Base-by-base conservation (phyloP, 2,113 vertebrate species). In the Lycocorax pyrrhopterus region DNA sequence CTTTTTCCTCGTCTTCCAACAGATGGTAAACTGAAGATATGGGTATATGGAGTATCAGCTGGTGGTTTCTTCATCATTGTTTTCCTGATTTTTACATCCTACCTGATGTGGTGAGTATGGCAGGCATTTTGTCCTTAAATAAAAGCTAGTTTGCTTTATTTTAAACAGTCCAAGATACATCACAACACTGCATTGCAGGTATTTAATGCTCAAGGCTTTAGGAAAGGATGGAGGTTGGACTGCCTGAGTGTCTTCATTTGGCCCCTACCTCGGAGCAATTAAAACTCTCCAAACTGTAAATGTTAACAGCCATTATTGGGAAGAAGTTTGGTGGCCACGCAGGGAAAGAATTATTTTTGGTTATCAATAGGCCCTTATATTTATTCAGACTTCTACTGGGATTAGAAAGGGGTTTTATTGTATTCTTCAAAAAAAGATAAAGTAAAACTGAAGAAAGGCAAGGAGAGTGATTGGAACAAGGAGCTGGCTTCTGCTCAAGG, bases 1-100 rank as follows among this genome's bases (percentile, higher is more conserved):
- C 35, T 67, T 92, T 60, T 74, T 67, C 5, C 21, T 59, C 1
- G 0, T 73, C 95, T 97, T 97, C 92, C 89, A 81, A 97, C 98
- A 99, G 99, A 99, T 98, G 99, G 99, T 77, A 98, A 98, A 97
- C 97, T 99, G 85, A 99, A 99, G 98, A 96, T 99, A 53, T 99
- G 99, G 99, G 99, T 99, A 75, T 99, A 99, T 15, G 99, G 98
- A 13, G 98, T 99, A 96, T 99, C 98, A 64, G 99, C 98, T 73
- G 98, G 98, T 8, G 98, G 98, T 95, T 99, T 99, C 97, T 95
- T 99, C 94, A 94, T 99, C 87, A 98, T 99, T 82, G 93, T 99
- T 97, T 98, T 99, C 96, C 97, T 99, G 86, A 98, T 99, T 96
- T 98, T 99, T 72, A 97, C 98, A 88, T 99, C 99, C 63, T 99